Base-by-base conservation (phyloP, 2,888 invertebrate species). In the Mythimna vitellina region DNA sequence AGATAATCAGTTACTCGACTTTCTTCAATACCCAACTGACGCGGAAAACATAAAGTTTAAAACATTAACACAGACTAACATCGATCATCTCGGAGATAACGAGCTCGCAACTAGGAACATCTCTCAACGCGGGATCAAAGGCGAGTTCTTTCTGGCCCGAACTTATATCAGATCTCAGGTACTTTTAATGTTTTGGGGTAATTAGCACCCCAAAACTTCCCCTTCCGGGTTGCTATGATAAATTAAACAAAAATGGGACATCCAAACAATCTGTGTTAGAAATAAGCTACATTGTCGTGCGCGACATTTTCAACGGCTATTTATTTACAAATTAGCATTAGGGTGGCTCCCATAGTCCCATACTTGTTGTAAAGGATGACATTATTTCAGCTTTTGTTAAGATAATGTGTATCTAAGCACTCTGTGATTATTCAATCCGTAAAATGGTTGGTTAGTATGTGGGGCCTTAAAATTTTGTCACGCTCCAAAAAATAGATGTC, bases 161-260 rank as follows among this genome's bases (percentile, higher is more conserved):
- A 83, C 72, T 81, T 74, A 73, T 76, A 84, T 75, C 86, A 81
- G 84, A 85, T 84, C 70, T 66, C 76, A 85, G 83, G 74, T 81
- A 84, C 76, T 69, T 80, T 82, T 71, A 83, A 85, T 81, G 84
- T 81, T 77, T 73, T 38, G 22, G 65, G 72, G 81, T 85, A 84
- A 84, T 84, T 81, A 84, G 76, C 66, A 58, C 63, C 75, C 72
- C 25, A 62, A 83, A 85, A 85, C 75, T 85, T 81, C 81, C 73
- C 61, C 66, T 62, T 77, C 63, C 65, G 58, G 66, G 81, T 58
- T 49, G 73, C 79, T 76, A 73, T 86, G 67, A 90, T 90, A 89
- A 90, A 89, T 90, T 89, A 87, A 86, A 89, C 89, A 91, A 89
- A 91, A 91, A 90, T 90, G 85, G 88, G 83, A 87, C 89, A 89